A percentile compares a stretch with the other conserved stretches of the same genome.
Conservation (phyloP, 2,797 vertebrate species). For the Macropus fuliginosus region DNA sequence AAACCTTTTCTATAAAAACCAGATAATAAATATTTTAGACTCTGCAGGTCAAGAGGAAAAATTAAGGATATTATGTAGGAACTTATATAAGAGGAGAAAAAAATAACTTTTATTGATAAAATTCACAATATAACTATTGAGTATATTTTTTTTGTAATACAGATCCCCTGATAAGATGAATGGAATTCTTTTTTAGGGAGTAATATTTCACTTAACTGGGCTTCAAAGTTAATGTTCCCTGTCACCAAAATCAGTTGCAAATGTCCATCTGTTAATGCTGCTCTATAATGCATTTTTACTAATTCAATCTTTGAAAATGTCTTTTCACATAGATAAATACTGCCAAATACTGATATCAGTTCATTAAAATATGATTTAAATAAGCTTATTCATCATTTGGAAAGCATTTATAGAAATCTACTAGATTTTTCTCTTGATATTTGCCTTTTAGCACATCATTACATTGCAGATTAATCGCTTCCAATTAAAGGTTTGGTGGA, state of each 20-base stretch:
- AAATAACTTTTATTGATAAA: neutral
- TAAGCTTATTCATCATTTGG: neutral
- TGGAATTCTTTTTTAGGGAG: neutral
- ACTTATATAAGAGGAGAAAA: neutral
- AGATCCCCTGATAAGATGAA: neutral
- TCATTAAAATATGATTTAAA: neutral
- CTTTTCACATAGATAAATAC: neutral
- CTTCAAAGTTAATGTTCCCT: neutral
- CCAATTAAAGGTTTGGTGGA: neutral
- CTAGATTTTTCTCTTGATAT: neutral
- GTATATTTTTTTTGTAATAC: neutral
- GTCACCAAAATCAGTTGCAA: neutral
- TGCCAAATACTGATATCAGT: neutral
- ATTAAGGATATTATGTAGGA: neutral
- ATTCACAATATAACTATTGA: neutral
- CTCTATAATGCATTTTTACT: neutral
- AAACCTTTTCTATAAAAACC: neutral
- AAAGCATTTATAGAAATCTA: neutral
- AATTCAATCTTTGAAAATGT: neutral
- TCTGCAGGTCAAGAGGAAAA: neutral
- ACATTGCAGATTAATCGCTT: neutral
- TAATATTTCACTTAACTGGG: neutral
- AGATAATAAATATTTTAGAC: neutral
- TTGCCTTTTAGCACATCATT: neutral
- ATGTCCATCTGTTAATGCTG: neutral